Conservation (phyloP, 2,797 vertebrate species). For the Florisuga fusca region DNA sequence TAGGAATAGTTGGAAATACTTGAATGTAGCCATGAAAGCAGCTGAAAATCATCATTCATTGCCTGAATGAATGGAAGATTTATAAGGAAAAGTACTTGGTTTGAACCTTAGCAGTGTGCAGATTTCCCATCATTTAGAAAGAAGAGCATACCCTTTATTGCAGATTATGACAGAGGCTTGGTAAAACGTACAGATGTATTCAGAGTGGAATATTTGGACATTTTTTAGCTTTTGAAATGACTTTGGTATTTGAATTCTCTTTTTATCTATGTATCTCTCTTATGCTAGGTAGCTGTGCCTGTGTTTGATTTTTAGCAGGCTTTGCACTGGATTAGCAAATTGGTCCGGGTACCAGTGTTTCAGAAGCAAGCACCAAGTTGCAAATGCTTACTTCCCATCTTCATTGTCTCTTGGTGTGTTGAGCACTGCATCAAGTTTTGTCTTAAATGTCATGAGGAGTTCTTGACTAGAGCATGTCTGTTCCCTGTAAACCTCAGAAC, state of each 20-base stretch:
- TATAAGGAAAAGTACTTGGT: not conserved
- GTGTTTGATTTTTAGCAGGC: constrained; percentile 22
- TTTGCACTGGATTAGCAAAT: constrained; percentile 5
- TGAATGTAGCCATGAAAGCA: not conserved
- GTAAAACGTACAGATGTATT: not conserved
- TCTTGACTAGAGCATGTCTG: not conserved
- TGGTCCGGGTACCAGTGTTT: not conserved
- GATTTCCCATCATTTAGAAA: not conserved
- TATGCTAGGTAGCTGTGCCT: not conserved
- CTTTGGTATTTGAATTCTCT: not conserved
- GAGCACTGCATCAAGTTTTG: not conserved
- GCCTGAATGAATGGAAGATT: not conserved
- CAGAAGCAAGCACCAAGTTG: constrained; percentile 6
- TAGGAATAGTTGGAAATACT: not conserved
- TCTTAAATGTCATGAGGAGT: not conserved
- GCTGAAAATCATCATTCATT: not conserved
- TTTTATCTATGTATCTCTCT: not conserved
- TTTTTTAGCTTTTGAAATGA: not conserved
- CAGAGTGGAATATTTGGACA: not conserved
- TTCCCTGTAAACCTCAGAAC: not conserved
- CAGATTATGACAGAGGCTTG: not conserved
- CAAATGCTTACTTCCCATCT: not conserved
- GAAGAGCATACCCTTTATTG: not conserved
- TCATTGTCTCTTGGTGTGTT: not conserved
- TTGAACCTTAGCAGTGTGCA: not conserved